phyloP scores from a whole-genome alignment of 2,888 invertebrate genomes.

The Pyrrhosoma nymphula region DNA sequence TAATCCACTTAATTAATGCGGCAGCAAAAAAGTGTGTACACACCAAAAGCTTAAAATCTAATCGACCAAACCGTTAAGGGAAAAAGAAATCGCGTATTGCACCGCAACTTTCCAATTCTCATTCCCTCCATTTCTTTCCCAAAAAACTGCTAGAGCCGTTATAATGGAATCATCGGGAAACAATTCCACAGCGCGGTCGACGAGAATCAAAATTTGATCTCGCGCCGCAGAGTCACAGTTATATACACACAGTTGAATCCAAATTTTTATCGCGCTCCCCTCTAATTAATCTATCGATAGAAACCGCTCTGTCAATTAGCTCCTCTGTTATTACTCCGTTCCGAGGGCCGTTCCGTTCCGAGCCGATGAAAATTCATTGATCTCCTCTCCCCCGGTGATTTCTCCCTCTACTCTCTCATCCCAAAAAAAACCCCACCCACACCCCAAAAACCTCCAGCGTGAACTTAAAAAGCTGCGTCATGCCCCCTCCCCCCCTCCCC shows the following conservation, averaged over 20 bases:
- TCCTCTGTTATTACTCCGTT: conserved; percentile 28
- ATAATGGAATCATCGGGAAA: conserved; percentile 42
- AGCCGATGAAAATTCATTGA: conserved; percentile 34
- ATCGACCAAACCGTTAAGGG: background rate
- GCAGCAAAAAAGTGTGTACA: background rate
- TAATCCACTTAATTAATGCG: background rate
- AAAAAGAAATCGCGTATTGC: background rate
- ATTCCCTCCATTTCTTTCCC: background rate
- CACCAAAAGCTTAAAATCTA: background rate
- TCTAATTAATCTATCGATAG: conserved; percentile 51
- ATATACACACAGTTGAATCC: conserved; percentile 27
- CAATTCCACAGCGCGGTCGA: conserved; percentile 13
- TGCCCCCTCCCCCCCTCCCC: background rate
- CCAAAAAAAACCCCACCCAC: background rate
- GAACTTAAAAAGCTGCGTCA: background rate
- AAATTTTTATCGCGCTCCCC: conserved; percentile 46
- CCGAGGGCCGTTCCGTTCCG: conserved; percentile 16
- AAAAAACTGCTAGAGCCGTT: background rate
- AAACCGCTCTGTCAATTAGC: conserved; percentile 41
- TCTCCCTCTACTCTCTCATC: no score
- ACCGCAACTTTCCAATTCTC: background rate
- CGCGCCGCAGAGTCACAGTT: conserved; percentile 9
- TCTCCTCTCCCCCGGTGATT: background rate
- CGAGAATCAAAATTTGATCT: conserved; percentile 47
- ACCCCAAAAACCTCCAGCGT: no score